Percentiles rank a stretch among this genome's conserved stretches.
phyloP scores from a whole-genome alignment of 2,797 vertebrate genomes.

The Phalloptychus januarius region DNA sequence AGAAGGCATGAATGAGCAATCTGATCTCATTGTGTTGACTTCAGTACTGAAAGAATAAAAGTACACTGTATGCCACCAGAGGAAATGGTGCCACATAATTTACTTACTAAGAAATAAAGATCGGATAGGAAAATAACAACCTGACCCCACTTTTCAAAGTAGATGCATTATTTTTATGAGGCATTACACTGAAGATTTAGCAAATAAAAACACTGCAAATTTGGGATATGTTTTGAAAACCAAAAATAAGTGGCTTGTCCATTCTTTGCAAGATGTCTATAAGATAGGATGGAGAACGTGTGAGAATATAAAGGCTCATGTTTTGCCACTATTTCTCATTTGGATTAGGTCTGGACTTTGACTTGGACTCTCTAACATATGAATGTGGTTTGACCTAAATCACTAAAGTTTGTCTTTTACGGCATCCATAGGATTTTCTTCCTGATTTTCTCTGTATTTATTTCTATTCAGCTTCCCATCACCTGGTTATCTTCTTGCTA shows the following conservation, averaged over 20 bases:
- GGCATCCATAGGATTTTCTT: not conserved
- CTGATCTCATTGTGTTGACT: constrained; percentile 69
- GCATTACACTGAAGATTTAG: not conserved
- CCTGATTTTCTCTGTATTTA: not conserved
- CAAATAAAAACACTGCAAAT: not conserved
- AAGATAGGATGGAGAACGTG: not conserved
- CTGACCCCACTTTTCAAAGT: not conserved
- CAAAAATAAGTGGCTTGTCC: not conserved
- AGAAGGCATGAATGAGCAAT: constrained; percentile 71
- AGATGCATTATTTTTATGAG: not conserved
- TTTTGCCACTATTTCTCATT: not conserved
- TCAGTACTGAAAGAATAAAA: constrained; percentile 57
- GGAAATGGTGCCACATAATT: constrained; percentile 24
- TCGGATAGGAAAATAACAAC: not conserved
- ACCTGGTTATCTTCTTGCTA: not conserved
- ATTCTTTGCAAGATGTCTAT: not conserved
- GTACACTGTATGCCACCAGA: constrained; percentile 13
- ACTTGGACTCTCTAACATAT: not conserved
- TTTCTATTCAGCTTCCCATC: not conserved
- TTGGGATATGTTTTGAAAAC: not conserved
- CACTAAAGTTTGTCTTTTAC: not conserved
- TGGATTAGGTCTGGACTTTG: not conserved
- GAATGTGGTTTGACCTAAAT: not conserved
- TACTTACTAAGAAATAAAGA: not conserved
- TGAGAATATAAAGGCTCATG: not conserved